Conservation (phyloP, 2,113 vertebrate genomes). For the Microcebus tavaratra region DNA sequence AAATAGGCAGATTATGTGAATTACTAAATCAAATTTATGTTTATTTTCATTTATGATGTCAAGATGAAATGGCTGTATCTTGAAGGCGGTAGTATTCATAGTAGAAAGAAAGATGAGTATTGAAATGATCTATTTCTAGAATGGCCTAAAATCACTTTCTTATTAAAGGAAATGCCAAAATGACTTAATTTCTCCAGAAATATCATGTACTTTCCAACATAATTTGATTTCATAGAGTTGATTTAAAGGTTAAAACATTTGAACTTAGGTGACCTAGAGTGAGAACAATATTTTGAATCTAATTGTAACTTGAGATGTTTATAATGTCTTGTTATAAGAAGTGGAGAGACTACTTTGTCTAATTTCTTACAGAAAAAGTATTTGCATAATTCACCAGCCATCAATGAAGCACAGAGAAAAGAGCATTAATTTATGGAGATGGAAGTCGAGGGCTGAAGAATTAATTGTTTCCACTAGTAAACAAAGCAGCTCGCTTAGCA, state of each 20-base stretch:
- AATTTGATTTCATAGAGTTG: conserved; percentile 48
- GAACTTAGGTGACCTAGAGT: conserved; percentile 29
- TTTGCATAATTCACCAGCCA: conserved; percentile 54
- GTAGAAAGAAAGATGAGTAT: not conserved
- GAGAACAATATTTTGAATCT: conserved; percentile 56
- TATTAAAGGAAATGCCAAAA: conserved; percentile 49
- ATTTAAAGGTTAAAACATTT: conserved; percentile 57
- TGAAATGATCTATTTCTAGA: conserved; percentile 43
- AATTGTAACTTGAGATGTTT: conserved; percentile 34
- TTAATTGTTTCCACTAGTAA: conserved; percentile 70
- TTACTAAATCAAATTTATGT: conserved; percentile 77
- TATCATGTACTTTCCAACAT: conserved; percentile 20
- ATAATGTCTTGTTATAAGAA: conserved; percentile 18
- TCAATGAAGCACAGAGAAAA: conserved; percentile 15
- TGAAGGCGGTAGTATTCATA: not conserved
- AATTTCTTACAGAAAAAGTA: conserved; percentile 63
- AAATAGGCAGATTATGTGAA: conserved; percentile 11
- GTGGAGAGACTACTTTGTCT: not conserved
- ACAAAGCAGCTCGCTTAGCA: conserved; percentile 66
- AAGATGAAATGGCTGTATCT: conserved; percentile 13
- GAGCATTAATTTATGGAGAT: conserved; percentile 68
- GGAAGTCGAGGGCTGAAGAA: conserved; percentile 35
- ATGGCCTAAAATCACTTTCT: conserved; percentile 38
- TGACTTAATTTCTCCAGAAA: conserved; percentile 56
- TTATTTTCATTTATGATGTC: conserved; percentile 65